These are phyloP conservation scores for Charaxes varanes DNA, from an alignment of 1,140 invertebrate species.

Conservation along the genomic window DNA sequence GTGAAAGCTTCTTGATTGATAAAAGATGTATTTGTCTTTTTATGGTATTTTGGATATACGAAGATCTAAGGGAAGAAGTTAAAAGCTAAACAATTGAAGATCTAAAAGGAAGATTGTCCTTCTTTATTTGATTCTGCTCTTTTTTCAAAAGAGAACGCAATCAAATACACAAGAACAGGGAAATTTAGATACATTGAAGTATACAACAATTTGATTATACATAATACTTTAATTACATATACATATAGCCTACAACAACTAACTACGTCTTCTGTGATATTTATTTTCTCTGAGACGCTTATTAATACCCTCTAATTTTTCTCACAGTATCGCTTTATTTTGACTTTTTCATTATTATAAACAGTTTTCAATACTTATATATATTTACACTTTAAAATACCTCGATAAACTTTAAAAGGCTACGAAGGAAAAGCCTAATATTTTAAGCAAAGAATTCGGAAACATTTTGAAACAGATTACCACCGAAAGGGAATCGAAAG, in stretches of 20 bases:
- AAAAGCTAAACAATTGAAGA: conserved; percentile 12
- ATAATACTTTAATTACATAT: conserved; percentile 47
- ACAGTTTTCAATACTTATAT: conserved; percentile 65
- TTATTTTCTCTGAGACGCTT: conserved; percentile 58
- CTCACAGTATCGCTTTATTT: conserved; percentile 73
- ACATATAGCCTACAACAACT: conserved; percentile 63
- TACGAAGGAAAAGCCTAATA: conserved; percentile 50
- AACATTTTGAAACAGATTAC: conserved; percentile 33
- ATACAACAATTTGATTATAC: conserved; percentile 43
- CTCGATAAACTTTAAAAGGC: conserved; percentile 40
- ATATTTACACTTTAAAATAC: conserved; percentile 62
- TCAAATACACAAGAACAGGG: conserved; percentile 6
- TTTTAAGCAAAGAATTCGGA: conserved; percentile 46
- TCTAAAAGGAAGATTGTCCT: conserved; percentile 9
- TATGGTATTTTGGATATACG: no score
- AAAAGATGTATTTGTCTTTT: no score
- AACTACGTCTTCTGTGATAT: conserved; percentile 67
- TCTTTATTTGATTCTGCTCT: conserved; percentile 8
- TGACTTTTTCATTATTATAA: conserved; percentile 70
- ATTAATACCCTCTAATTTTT: conserved; percentile 65
- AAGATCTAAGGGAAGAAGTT: no score
- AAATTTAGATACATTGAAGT: conserved; percentile 31
- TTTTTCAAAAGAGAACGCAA: conserved; percentile 6
- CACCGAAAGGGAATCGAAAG: conserved; percentile 34
- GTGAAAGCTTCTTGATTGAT: no score